phyloP scores from a whole-genome alignment of 2,888 invertebrate species.

The Drosophila kambysellisi region DNA sequence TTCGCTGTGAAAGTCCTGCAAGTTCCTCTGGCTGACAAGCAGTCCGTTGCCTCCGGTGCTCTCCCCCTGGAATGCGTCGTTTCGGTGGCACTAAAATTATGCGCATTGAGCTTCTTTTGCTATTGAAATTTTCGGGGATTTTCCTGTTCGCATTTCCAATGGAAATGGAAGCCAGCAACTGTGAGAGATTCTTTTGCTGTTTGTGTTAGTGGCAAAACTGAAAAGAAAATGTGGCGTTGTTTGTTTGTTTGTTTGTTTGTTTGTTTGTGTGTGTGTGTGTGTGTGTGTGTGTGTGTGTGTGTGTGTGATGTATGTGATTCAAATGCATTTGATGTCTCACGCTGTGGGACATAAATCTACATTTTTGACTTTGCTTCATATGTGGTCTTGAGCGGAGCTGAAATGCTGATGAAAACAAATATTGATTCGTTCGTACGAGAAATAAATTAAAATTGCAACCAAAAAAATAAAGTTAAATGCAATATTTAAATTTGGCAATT shows the following conservation, averaged over 20 bases:
- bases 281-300: background rate
- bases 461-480: background rate
- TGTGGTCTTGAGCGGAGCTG: conserved; percentile 1
- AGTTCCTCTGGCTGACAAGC: conserved; percentile 5
- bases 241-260: conserved; percentile 1
- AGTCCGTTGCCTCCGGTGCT: background rate
- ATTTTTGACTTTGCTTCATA: conserved; percentile 12
- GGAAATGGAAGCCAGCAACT: conserved; percentile 7
- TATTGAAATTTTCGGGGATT: conserved; percentile 65
- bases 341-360: conserved; percentile 52
- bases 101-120: conserved; percentile 69
- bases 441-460: background rate
- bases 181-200: conserved; percentile 35
- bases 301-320: conserved; percentile 13
- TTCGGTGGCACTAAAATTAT: conserved; percentile 52
- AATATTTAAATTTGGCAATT: background rate
- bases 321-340: conserved; percentile 38
- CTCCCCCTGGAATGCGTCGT: conserved; percentile 10
- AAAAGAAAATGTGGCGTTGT: conserved; percentile 18
- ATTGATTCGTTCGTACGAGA: background rate
- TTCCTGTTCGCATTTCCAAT: conserved; percentile 54
- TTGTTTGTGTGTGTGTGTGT: background rate
- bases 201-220: conserved; percentile 40
- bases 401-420: background rate
- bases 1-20: conserved; percentile 32